phyloP scores from a whole-genome alignment of 2,113 vertebrate species.

The Nettapus auritus region DNA sequence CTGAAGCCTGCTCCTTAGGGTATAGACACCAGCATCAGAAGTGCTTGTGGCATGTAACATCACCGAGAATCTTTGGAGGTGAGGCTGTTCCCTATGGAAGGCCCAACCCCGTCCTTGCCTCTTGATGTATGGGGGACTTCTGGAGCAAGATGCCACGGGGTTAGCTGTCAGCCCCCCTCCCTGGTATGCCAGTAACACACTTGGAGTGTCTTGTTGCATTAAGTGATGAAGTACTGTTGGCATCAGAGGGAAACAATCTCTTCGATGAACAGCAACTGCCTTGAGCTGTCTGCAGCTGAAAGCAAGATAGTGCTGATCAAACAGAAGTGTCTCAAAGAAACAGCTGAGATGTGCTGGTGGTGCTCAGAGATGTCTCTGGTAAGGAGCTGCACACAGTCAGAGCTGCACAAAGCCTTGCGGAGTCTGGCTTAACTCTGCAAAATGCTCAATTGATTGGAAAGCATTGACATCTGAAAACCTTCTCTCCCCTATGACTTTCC shows the following conservation, averaged over 20 bases:
- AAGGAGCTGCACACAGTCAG: not conserved
- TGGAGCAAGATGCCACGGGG: slow-evolving; percentile 7
- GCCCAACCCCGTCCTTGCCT: not conserved
- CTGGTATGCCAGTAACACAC: not conserved
- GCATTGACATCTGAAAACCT: not conserved
- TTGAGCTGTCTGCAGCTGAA: not conserved
- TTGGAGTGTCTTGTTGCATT: slow-evolving; percentile 6
- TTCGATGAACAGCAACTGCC: not conserved
- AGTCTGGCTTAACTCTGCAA: not conserved
- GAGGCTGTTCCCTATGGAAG: not conserved
- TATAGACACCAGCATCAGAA: not conserved
- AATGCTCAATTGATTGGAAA: not conserved
- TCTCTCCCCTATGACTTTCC: not conserved
- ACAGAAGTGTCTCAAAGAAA: not conserved
- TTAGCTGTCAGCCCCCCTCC: not conserved
- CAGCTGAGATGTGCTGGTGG: not conserved
- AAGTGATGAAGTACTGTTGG: not conserved
- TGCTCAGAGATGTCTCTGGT: not conserved
- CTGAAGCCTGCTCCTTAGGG: not conserved
- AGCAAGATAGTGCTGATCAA: not conserved
- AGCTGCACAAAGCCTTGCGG: not conserved
- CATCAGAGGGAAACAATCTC: slow-evolving; percentile 38
- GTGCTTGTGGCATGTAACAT: not conserved
- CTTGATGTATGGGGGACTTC: slow-evolving; percentile 10
- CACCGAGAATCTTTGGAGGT: accelerated